Evolutionary conservation across 2,797 vertebrate genomes (phyloP).

Genomic region (Chelon labrosus): DNA sequence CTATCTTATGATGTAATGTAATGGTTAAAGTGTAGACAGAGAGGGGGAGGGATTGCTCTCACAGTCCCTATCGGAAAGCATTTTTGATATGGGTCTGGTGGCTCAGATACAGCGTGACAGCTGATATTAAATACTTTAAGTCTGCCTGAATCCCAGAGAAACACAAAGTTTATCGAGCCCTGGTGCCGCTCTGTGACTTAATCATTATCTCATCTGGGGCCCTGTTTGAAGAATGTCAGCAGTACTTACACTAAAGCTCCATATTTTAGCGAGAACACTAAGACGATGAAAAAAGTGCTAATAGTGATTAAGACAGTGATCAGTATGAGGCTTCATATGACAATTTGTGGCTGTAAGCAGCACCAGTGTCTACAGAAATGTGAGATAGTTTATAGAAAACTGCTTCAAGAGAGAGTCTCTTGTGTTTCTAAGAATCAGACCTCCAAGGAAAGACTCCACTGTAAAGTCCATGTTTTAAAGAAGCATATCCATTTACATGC

Average conservation of each 20-base stretch:
- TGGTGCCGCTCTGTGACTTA: constrained; percentile 22
- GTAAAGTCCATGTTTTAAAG: constrained; percentile 10
- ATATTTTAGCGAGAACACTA: constrained; percentile 20
- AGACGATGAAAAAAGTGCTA: background rate
- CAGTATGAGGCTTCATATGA: background rate
- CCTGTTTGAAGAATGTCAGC: constrained; percentile 30
- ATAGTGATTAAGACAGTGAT: background rate
- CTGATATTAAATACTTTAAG: constrained; percentile 41
- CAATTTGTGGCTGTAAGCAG: background rate
- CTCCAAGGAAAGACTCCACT: constrained; percentile 6
- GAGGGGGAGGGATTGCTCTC: background rate
- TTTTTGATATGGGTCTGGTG: constrained; percentile 15
- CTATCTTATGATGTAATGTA: constrained; percentile 25
- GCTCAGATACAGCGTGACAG: constrained; percentile 25
- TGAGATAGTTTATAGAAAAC: background rate
- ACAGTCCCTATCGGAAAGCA: constrained; percentile 5
- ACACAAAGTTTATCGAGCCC: constrained; percentile 33
- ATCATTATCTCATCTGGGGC: constrained; percentile 53
- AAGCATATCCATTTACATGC: background rate
- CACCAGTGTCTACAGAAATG: background rate
- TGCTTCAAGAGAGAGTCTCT: background rate
- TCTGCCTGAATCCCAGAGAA: constrained; percentile 40
- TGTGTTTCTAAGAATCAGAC: constrained; percentile 4
- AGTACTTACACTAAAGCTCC: constrained; percentile 37
- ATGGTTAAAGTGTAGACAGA: constrained; percentile 10